These are phyloP conservation scores for Micrasema minimum DNA, from an alignment of 1,140 invertebrate species.

Conservation along the genomic window DNA sequence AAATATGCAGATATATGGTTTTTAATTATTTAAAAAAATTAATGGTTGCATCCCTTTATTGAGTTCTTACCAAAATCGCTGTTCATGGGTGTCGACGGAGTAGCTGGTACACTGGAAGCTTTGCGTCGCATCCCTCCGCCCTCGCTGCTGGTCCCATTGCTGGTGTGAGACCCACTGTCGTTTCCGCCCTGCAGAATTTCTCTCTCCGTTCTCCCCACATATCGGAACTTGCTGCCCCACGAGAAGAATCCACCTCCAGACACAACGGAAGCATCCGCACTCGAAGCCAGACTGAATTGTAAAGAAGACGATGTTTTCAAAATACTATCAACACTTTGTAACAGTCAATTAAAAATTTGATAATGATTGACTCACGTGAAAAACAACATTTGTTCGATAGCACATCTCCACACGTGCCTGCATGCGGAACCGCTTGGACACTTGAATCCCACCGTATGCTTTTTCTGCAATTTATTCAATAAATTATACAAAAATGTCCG, in stretches of 20 bases:
- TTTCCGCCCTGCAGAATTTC: conserved; percentile 75
- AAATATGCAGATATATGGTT: too few species aligned
- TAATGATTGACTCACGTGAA: conserved; percentile 99
- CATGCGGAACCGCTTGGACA: conserved; percentile 90
- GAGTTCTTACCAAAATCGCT: conserved; percentile 66
- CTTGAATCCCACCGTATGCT: conserved; percentile 95
- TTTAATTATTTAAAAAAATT: too few species aligned
- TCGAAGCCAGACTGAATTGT: conserved; percentile 79
- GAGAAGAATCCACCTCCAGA: conserved; percentile 95
- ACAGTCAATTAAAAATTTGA: too few species aligned
- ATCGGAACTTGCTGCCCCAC: conserved; percentile 93
- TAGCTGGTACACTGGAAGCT: conserved; percentile 85
- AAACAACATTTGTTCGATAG: conserved; percentile 96
- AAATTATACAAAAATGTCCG: too few species aligned
- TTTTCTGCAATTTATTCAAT: conserved; percentile 75
- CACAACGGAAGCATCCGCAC: conserved; percentile 86
- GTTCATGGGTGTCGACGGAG: conserved; percentile 81
- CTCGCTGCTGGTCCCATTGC: conserved; percentile 67
- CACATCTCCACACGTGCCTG: conserved; percentile 94
- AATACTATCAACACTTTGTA: too few species aligned
- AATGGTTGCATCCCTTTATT: too few species aligned
- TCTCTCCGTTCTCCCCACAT: conserved; percentile 87
- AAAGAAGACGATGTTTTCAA: too few species aligned
- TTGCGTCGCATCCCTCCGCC: conserved; percentile 76
- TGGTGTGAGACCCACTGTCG: conserved; percentile 37